Percentiles rank a stretch among this genome's conserved stretches.
These are phyloP conservation scores for Holothuria leucospilota DNA, from an alignment of 53 echinoderm and acorn worm species.

Conservation along the genomic window DNA sequence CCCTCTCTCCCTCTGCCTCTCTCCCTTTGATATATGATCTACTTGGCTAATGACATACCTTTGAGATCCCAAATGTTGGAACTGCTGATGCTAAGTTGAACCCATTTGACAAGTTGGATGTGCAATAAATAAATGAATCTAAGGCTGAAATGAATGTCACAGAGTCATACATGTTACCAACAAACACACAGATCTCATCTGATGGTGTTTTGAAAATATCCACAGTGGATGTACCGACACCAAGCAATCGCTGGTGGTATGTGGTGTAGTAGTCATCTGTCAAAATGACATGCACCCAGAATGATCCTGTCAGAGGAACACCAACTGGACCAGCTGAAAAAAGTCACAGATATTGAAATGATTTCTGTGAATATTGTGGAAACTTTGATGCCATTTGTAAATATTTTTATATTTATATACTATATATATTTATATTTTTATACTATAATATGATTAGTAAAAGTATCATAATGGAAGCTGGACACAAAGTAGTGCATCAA, in stretches of 20 bases:
- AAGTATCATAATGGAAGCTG: no score
- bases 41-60: slow-evolving; percentile 51
- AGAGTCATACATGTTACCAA: slow-evolving; percentile 59
- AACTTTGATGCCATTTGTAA: no score
- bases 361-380: no score
- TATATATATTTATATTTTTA: no score
- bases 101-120: slow-evolving; percentile 32
- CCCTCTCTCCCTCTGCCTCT: no score
- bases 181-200: slow-evolving; percentile 63
- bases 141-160: slow-evolving; percentile 34
- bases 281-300: slow-evolving; percentile 16
- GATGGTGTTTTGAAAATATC: slow-evolving; percentile 64
- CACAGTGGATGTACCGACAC: slow-evolving; percentile 56
- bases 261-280: not conserved
- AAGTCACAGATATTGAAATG: no score
- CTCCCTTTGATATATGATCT: no score
- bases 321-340: no score
- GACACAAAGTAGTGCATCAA: no score
- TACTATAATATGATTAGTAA: no score
- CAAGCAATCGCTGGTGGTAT: slow-evolving; percentile 50
- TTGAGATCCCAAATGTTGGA: slow-evolving; percentile 67
- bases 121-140: slow-evolving; percentile 73
- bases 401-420: no score
- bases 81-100: slow-evolving; percentile 59
- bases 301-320: no score